Evolutionary conservation across 2,797 vertebrate species (phyloP), one percentile per base, ranked within the genome.

Genomic region (Acipenser transmontanus): DNA sequence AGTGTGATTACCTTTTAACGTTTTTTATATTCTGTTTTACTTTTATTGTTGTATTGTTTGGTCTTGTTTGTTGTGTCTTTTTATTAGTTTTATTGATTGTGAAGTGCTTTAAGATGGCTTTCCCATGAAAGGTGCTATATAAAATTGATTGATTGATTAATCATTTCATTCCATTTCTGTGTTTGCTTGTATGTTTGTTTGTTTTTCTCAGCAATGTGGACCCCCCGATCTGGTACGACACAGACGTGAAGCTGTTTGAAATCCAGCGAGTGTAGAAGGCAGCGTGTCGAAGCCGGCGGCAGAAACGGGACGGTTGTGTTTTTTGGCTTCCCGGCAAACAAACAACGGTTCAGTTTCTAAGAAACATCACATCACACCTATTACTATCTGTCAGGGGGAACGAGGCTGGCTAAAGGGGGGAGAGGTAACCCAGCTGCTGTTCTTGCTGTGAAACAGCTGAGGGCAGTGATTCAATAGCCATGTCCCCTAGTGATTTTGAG

Each of bases 151-250:
- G 17, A 17, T 34, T 34, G 34, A 34, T 34, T 34, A 34, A 34
- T 34, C 4, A 4, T 34, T 34, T 34, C 34, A 4, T 34, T 34
- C 34, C 51, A 54, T 54, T 54, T 54, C 51, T 54, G 8, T 54
- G 34, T 54, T 54, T 54, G 8, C 51, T 54, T 54, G 51, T 52
- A 17, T 62, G 8, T 47, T 14, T 49, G 48, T 68, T 56, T 64
- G 47, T 72, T 14, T 9, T 52, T 60, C 61, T 1, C 63, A 98
- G 96, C 68, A 99, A 99, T 5, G 95, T 98, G 88, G 96, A 98
- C 83, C 97, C 97, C 2, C 97, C 97, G 0, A 91, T 98, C 78
- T 99, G 97, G 97, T 99, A 98, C 9, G 97, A 99, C 82, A 99
- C 96, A 0, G 96, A 99, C 0, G 97, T 99, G 70, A 97, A 94